A percentile compares a stretch with the other conserved stretches of the same genome.
phyloP scores from a whole-genome alignment of 2,888 invertebrate genomes.

The Lagria hirta region DNA sequence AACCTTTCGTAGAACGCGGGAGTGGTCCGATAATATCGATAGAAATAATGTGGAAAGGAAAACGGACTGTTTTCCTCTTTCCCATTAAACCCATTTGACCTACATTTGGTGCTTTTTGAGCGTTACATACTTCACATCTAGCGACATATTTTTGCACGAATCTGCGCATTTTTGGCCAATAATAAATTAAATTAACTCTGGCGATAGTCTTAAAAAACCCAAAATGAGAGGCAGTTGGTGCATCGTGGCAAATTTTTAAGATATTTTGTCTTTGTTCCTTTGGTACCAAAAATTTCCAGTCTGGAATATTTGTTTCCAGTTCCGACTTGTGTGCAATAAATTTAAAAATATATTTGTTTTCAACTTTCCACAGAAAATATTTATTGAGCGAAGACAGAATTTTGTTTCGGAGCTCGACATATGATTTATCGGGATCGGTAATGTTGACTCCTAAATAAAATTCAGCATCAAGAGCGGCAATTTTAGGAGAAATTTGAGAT shows the following conservation, averaged over 20 bases:
- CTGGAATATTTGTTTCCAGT: constrained; percentile 12
- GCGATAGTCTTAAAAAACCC: constrained; percentile 1
- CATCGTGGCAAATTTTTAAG: background rate
- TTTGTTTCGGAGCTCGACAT: background rate
- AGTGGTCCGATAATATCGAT: constrained; percentile 17
- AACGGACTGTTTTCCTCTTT: constrained; percentile 9
- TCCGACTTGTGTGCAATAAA: too few species aligned
- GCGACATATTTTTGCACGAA: background rate
- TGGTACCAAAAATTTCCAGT: background rate
- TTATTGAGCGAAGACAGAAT: constrained; percentile 1
- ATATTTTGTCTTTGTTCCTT: background rate
- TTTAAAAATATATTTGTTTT: constrained; percentile 6
- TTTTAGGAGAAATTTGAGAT: background rate
- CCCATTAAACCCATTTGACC: constrained; percentile 11
- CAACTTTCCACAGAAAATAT: constrained; percentile 5
- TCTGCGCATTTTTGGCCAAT: constrained; percentile 4
- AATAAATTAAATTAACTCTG: background rate
- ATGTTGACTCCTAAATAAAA: background rate
- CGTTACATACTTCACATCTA: constrained; percentile 1
- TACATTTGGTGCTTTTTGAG: constrained; percentile 15
- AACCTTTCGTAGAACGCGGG: constrained; percentile 7
- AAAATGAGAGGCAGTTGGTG: constrained; percentile 1
- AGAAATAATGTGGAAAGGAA: constrained; percentile 27
- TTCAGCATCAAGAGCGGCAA: constrained; percentile 1
- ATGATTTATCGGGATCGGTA: background rate